Base-by-base conservation (phyloP, 2,888 invertebrate species). In the Drosophila mulleri region DNA sequence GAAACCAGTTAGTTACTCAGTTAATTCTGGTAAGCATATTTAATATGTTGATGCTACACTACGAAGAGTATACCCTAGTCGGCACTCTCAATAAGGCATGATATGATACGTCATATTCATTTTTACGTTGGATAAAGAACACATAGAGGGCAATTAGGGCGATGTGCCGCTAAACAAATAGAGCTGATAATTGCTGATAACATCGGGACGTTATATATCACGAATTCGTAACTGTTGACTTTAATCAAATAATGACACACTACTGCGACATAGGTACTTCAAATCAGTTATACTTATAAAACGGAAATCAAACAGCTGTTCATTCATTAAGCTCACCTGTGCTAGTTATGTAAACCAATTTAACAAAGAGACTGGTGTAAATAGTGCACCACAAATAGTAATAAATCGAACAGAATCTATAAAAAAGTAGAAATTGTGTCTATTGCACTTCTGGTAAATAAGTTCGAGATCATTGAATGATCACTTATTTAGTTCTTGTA, bases 161-260 rank as follows among this genome's bases (percentile, higher is more conserved):
- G 2, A 44, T 44, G 20, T 12, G 20, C 20, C 44, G 44, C 18
- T 20, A 20, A 44, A 11, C 5, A 44, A 44, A 44, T 12, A 20
- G 12, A 4, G 11, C 3, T 20, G 20, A 12, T 42, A 42, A 44
- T 18, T 42, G 18, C 42, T 42, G 18, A 42, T 42, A 42, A 42
- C 18, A 11, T 5, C 9, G 11, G 12, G 5, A 44, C 18, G 5
- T 35, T 66, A 39, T 56, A 50, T 29, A 29, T 29, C n/a, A n/a
- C n/a, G n/a, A n/a, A 47, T 39, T 63, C 50, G 64, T 45, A 69
- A 64, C 59, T 88, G 73, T 85, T 82, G 67, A 69, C 83, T 71
- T 68, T 85, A 83, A 88, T 83, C 83, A 83, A 88, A 78, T 66
- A 78, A 60, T 52, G 18, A 63, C 35, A 63, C 60, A 50, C 53